phyloP scores from a whole-genome alignment of 2,888 invertebrate genomes.

The Periphyllus acericola region DNA sequence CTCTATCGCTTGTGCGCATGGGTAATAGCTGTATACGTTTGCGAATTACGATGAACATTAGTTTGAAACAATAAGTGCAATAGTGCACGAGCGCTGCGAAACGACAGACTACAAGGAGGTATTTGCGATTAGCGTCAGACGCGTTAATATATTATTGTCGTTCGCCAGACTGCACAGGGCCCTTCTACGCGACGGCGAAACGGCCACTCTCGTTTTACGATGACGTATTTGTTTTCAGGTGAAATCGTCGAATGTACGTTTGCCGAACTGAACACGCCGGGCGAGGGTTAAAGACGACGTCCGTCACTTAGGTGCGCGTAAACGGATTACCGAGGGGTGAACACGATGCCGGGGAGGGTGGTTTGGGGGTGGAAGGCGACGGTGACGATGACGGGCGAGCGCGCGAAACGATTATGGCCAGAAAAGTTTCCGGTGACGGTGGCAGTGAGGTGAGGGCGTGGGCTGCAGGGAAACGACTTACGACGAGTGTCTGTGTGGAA shows the following conservation, averaged over 20 bases:
- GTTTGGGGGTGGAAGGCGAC: neutral
- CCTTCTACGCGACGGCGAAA: neutral
- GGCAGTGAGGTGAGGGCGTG: neutral
- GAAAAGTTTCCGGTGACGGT: neutral
- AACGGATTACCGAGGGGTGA: neutral
- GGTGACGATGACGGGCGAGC: neutral
- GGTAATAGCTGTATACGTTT: no score
- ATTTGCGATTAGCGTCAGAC: no score
- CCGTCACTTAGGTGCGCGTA: neutral
- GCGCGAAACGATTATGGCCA: slow-evolving; percentile 5
- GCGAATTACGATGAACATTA: no score
- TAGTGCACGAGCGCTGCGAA: no score
- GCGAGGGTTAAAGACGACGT: neutral
- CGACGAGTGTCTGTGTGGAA: slow-evolving; percentile 17
- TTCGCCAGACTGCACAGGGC: no score
- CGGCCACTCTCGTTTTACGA: neutral
- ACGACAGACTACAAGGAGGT: no score
- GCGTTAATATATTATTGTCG: no score
- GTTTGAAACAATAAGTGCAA: no score
- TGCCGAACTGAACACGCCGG: neutral
- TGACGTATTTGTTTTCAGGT: neutral
- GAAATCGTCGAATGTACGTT: neutral
- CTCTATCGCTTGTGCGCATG: no score
- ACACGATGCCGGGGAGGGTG: no score
- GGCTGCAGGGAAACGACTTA: neutral